phyloP scores from a whole-genome alignment of 2,888 invertebrate species.

The Scaptomyza parva region DNA sequence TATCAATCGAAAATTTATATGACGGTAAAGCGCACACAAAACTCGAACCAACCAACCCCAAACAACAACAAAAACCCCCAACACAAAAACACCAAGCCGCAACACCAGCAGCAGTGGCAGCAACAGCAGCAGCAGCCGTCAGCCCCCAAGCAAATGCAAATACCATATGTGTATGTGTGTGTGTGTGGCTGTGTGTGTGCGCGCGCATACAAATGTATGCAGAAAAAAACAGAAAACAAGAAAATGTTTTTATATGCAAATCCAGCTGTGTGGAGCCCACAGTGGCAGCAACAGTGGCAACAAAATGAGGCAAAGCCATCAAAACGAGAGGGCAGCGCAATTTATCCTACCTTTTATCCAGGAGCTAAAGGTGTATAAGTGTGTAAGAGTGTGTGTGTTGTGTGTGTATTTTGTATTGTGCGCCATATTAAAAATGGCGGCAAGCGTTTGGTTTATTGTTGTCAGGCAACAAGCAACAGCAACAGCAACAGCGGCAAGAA shows the following conservation, averaged over 20 bases:
- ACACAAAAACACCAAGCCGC: background rate
- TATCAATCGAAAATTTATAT: slow-evolving; percentile 83
- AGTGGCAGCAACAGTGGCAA: slow-evolving; percentile 35
- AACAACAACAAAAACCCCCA: background rate
- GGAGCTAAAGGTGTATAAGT: slow-evolving; percentile 39
- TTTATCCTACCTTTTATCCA: slow-evolving; percentile 50
- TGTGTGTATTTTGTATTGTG: slow-evolving; percentile 44
- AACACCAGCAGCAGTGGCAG: slow-evolving; percentile 1
- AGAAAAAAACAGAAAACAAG: slow-evolving; percentile 11
- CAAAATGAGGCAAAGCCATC: slow-evolving; percentile 45
- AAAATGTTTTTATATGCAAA: slow-evolving; percentile 77
- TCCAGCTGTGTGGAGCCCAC: slow-evolving; percentile 47
- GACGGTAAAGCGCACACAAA: slow-evolving; percentile 65
- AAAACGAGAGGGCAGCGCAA: slow-evolving; percentile 36
- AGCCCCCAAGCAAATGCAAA: slow-evolving; percentile 60
- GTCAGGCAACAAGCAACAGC: slow-evolving; percentile 30
- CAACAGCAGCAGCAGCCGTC: too few species aligned
- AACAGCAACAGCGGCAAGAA: slow-evolving; percentile 54
- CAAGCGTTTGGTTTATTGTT: slow-evolving; percentile 50
- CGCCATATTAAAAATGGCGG: slow-evolving; percentile 83
- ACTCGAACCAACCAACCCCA: slow-evolving; percentile 1
- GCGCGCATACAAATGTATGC: slow-evolving; percentile 69
- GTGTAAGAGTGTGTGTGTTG: slow-evolving; percentile 32
- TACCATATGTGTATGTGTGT: slow-evolving; percentile 43
- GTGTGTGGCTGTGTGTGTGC: slow-evolving; percentile 35